Percentiles rank a stretch among this genome's conserved stretches.
These are phyloP conservation scores for Pitta sordida DNA, from an alignment of 2,113 vertebrate genomes.

Conservation along the genomic window DNA sequence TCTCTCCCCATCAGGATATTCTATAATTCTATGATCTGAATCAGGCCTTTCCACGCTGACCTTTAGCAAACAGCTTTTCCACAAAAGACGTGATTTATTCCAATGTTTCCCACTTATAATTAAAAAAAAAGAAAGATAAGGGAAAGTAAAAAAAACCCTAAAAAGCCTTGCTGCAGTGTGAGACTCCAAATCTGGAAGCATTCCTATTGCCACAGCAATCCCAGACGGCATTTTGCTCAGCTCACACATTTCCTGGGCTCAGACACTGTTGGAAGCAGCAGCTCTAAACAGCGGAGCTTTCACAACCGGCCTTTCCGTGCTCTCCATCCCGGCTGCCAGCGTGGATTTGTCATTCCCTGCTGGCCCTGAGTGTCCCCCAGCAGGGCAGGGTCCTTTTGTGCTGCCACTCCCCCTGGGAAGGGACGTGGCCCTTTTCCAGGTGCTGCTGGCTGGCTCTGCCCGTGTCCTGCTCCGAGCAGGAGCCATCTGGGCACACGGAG, in stretches of 20 bases:
- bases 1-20: background rate
- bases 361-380: accelerated
- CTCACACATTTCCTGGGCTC: background rate
- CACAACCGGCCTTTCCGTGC: accelerated
- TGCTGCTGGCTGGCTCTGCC: background rate
- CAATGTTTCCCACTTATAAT: accelerated
- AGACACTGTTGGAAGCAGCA: background rate
- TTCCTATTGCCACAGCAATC: background rate
- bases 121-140: no score
- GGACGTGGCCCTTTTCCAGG: background rate
- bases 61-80: background rate
- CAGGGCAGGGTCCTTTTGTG: background rate
- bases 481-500: background rate
- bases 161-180: background rate
- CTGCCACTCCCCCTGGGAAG: background rate
- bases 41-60: background rate
- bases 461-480: accelerated
- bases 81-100: background rate
- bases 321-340: background rate
- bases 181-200: background rate
- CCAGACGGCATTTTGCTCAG: background rate
- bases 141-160: no score
- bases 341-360: background rate
- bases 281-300: background rate
- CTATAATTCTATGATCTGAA: background rate